Conservation (phyloP, 2,888 invertebrate genomes). For the Clanis bilineata region DNA sequence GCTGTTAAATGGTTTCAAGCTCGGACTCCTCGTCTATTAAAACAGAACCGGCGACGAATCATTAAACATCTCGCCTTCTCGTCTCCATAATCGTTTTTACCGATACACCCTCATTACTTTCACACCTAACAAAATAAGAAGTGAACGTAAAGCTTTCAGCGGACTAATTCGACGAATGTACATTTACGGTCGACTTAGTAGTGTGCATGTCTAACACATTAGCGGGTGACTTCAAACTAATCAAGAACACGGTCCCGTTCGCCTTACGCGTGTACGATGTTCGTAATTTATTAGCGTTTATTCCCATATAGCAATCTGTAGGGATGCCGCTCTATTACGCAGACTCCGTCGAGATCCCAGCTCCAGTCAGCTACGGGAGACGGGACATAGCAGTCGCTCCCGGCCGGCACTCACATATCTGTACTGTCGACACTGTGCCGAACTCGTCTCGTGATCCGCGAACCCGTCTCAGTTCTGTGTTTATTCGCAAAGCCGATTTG, state of each 20-base stretch:
- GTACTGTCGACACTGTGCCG: conserved; percentile 41
- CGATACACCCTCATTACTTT: conserved; percentile 26
- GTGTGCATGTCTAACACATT: conserved; percentile 60
- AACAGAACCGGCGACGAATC: conserved; percentile 27
- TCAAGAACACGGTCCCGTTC: conserved; percentile 72
- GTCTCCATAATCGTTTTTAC: conserved; percentile 33
- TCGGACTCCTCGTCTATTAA: conserved; percentile 22
- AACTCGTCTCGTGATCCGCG: conserved; percentile 45
- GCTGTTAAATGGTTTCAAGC: conserved; percentile 25
- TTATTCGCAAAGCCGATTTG: conserved; percentile 45
- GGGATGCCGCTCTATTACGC: conserved; percentile 79
- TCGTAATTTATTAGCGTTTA: conserved; percentile 81
- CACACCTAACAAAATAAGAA: conserved; percentile 26
- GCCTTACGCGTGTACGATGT: conserved; percentile 75
- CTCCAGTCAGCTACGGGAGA: conserved; percentile 73
- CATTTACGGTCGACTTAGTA: conserved; percentile 28
- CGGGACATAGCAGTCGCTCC: conserved; percentile 65
- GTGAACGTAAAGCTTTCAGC: conserved; percentile 22
- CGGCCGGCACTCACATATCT: conserved; percentile 34
- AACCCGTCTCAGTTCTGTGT: conserved; percentile 48
- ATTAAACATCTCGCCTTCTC: conserved; percentile 38
- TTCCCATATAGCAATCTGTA: conserved; percentile 80
- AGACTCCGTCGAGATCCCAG: conserved; percentile 78
- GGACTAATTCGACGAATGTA: conserved; percentile 24
- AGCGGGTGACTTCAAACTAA: conserved; percentile 78